Conservation (phyloP, 2,113 vertebrate genomes). For the Sinocyclocheilus anophthalmus region DNA sequence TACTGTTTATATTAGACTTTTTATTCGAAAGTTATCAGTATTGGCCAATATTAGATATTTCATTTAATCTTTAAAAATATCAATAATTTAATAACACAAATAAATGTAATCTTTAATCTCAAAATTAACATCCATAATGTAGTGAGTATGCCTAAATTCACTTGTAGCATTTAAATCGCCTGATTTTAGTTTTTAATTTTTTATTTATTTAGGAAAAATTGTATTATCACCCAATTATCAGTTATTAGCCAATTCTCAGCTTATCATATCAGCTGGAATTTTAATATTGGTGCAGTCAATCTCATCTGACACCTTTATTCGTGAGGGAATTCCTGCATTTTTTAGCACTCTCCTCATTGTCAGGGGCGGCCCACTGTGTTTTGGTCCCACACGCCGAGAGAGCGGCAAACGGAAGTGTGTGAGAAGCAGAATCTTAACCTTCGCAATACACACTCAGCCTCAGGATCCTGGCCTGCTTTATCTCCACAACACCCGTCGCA, state of each 20-base stretch:
- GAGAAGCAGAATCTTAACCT: not conserved
- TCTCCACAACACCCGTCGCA: constrained; percentile 5
- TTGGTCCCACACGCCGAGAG: not conserved
- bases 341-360: not conserved
- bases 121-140: too few relatives aligned
- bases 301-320: too few relatives aligned
- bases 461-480: not conserved
- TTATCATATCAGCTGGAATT: too few relatives aligned
- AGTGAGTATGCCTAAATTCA: too few relatives aligned
- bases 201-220: too few relatives aligned
- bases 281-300: not conserved
- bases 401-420: not conserved
- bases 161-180: too few relatives aligned
- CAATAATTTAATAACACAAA: too few relatives aligned
- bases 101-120: too few relatives aligned
- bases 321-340: constrained; percentile 36
- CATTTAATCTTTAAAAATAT: too few relatives aligned
- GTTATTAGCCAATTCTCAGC: not conserved
- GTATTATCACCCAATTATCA: not conserved
- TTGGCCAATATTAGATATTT: too few relatives aligned
- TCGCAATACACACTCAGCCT: not conserved
- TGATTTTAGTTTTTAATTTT: not conserved
- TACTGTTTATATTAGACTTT: too few relatives aligned
- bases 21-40: too few relatives aligned
- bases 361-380: not conserved